A percentile compares a stretch with the other conserved stretches of the same genome.
These are phyloP conservation scores for Hoplostethus mediterraneus DNA, from an alignment of 2,797 vertebrate species.

Conservation along the genomic window DNA sequence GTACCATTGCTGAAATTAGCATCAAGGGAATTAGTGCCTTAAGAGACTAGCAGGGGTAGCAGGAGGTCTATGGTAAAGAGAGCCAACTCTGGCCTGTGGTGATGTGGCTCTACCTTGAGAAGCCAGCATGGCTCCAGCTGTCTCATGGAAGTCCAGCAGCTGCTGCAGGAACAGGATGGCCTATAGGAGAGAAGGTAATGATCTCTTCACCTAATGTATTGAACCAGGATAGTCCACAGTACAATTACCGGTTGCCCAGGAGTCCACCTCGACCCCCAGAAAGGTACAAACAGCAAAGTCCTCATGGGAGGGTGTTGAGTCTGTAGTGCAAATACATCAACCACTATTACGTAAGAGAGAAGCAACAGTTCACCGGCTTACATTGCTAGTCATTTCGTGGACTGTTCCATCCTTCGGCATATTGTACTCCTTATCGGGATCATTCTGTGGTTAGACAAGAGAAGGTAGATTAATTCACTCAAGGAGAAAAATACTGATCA, in stretches of 20 bases:
- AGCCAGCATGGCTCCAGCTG: slow-evolving; percentile 96
- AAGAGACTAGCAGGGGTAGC: neutral
- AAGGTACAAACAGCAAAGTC: slow-evolving; percentile 1
- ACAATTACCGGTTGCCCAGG: neutral
- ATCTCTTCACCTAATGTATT: neutral
- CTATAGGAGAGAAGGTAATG: slow-evolving; percentile 73
- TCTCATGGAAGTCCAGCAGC: slow-evolving; percentile 97
- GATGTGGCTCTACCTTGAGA: slow-evolving; percentile 89
- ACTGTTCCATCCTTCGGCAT: slow-evolving; percentile 99
- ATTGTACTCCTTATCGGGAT: slow-evolving; percentile 98
- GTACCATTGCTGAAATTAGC: neutral
- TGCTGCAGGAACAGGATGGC: slow-evolving; percentile 98
- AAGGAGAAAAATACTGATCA: neutral
- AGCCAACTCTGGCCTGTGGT: neutral
- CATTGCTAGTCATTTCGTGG: slow-evolving; percentile 97
- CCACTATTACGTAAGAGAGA: neutral
- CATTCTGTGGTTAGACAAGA: slow-evolving; percentile 83
- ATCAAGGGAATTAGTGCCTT: neutral
- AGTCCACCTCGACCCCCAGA: slow-evolving; percentile 20
- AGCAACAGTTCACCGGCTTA: slow-evolving; percentile 65
- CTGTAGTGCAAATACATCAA: slow-evolving; percentile 16
- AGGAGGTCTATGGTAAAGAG: neutral
- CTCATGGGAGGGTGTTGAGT: neutral
- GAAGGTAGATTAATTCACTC: neutral
- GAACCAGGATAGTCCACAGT: neutral